Percentiles rank a stretch among this genome's conserved stretches.
Evolutionary conservation across 2,888 invertebrate genomes (phyloP).

Genomic region (Dione juno): DNA sequence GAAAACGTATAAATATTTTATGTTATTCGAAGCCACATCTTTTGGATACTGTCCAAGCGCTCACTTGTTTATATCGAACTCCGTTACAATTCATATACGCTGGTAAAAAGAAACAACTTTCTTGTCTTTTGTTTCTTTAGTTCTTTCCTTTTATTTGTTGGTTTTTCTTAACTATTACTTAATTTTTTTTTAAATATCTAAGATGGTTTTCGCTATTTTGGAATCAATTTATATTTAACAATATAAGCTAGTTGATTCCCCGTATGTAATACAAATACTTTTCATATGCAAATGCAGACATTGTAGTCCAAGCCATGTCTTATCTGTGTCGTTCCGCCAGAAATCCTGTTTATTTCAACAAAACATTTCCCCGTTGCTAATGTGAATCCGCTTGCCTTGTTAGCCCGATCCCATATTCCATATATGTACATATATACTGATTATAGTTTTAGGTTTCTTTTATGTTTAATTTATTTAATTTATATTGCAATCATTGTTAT

Average conservation of each 20-base stretch:
- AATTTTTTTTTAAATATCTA: neutral
- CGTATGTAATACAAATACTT: conserved; percentile 38
- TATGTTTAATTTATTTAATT: neutral
- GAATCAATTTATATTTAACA: neutral
- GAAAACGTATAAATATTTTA: too few species aligned
- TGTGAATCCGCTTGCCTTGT: conserved; percentile 35
- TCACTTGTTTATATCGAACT: too few species aligned
- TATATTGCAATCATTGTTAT: too few species aligned
- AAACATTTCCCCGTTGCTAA: conserved; percentile 38
- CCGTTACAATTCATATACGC: too few species aligned
- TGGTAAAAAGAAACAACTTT: too few species aligned
- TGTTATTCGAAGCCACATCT: too few species aligned
- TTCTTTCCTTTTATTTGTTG: too few species aligned
- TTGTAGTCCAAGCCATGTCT: conserved; percentile 40
- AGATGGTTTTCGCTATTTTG: neutral
- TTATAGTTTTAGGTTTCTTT: neutral
- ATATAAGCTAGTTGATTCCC: conserved; percentile 12
- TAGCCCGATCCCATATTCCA: conserved; percentile 27
- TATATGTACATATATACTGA: neutral
- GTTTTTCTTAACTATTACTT: too few species aligned
- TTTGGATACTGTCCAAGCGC: too few species aligned
- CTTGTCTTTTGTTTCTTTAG: too few species aligned
- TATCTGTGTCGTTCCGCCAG: conserved; percentile 36
- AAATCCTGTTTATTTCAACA: conserved; percentile 39
- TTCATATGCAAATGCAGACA: conserved; percentile 42